Evolutionary conservation across 2,797 vertebrate genomes (phyloP).

Genomic region (Alcedo quadribrachys): DNA sequence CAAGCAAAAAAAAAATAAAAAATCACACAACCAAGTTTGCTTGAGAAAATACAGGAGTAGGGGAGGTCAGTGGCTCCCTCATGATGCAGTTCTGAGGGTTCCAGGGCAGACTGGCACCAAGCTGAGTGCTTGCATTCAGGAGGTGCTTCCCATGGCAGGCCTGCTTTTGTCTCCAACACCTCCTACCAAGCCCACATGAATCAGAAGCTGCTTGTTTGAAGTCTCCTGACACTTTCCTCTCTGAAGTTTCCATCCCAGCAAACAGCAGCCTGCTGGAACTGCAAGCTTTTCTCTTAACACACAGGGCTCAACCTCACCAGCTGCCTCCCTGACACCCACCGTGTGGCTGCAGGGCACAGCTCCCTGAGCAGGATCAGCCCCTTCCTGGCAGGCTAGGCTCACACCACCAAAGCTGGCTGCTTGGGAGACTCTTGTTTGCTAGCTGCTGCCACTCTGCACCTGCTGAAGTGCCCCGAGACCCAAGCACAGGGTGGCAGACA

Average conservation of each 20-base stretch:
- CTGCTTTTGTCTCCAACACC: not conserved
- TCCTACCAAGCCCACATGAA: not conserved
- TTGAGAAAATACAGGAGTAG: not conserved
- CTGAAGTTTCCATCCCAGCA: not conserved
- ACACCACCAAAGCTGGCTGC: not conserved
- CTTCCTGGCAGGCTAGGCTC: not conserved
- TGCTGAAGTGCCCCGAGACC: not conserved
- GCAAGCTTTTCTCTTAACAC: not conserved
- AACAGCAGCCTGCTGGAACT: not conserved
- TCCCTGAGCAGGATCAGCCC: not conserved
- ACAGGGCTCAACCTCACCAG: not conserved
- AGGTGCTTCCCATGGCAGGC: not conserved
- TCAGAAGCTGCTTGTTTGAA: not conserved
- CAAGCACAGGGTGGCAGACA: not conserved
- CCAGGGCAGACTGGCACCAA: not conserved
- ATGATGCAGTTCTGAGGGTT: not conserved
- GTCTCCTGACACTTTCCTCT: not conserved
- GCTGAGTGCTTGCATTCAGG: not conserved
- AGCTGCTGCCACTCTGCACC: not conserved
- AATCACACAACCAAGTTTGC: rapidly evolving
- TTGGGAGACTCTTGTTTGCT: not conserved
- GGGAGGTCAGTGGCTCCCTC: not conserved
- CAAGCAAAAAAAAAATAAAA: not conserved
- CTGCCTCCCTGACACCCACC: not conserved
- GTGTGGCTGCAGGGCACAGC: not conserved